A percentile compares a stretch with the other conserved stretches of the same genome.
Conservation (phyloP, 2,797 vertebrate species). For the Crocidura indochinensis region DNA sequence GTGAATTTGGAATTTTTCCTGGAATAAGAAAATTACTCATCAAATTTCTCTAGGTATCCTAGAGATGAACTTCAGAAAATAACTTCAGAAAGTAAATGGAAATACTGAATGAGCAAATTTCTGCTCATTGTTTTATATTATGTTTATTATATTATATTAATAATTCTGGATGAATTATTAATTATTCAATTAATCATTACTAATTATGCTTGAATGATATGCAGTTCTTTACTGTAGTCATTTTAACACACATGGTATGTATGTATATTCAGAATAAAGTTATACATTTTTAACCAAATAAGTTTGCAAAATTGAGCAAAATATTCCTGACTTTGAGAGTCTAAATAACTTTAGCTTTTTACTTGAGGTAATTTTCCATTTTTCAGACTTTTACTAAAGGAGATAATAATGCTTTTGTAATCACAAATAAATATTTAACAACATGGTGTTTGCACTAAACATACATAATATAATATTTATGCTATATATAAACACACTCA, state of each 20-base stretch:
- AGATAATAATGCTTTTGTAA: neutral
- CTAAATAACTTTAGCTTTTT: neutral
- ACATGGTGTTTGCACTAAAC: neutral
- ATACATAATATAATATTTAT: neutral
- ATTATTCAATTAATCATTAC: too few species aligned
- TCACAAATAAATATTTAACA: neutral
- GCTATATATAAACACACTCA: neutral
- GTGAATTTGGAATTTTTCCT: neutral
- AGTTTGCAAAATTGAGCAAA: neutral
- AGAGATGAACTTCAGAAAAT: neutral
- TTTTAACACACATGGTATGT: neutral
- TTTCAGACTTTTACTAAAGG: neutral
- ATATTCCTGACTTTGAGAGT: neutral
- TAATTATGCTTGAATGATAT: too few species aligned
- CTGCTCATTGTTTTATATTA: too few species aligned
- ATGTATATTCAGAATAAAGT: neutral
- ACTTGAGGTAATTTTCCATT: neutral
- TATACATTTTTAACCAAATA: neutral
- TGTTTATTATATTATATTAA: too few species aligned
- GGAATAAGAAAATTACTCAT: neutral
- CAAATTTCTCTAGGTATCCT: neutral
- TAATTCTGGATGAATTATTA: too few species aligned
- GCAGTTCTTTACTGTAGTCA: neutral
- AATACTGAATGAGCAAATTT: too few species aligned
- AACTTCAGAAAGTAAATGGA: too few species aligned